These are phyloP conservation scores for Polypedilum vanderplanki DNA, from an alignment of 1,140 invertebrate species.

Conservation along the genomic window DNA sequence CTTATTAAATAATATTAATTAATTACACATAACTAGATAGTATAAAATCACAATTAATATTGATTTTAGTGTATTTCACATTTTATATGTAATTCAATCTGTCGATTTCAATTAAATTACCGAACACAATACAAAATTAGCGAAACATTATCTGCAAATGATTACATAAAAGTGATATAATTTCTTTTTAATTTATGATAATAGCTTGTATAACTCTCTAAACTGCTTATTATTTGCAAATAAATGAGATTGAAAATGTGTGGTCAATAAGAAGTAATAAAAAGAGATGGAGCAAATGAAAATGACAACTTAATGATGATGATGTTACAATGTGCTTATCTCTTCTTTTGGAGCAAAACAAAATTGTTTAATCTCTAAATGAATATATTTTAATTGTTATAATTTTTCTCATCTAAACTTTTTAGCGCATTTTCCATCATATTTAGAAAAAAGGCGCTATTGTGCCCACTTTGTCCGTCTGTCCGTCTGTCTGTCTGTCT, in stretches of 20 bases:
- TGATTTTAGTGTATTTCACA: not conserved
- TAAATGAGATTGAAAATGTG: constrained; percentile 7
- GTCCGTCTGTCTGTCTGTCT: too few species aligned
- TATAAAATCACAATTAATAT: too few species aligned
- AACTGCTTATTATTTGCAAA: not conserved
- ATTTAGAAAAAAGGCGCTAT: too few species aligned
- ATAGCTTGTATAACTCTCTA: not conserved
- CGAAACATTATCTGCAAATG: not conserved
- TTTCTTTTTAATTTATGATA: constrained; percentile 8
- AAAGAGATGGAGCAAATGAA: not conserved
- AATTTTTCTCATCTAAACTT: not conserved
- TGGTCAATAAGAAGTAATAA: not conserved
- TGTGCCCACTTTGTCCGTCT: too few species aligned
- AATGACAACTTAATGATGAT: not conserved
- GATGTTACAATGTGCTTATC: not conserved
- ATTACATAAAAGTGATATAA: not conserved
- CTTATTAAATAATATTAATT: too few species aligned
- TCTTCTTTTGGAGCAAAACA: not conserved
- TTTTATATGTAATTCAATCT: not conserved
- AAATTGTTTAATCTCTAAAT: not conserved
- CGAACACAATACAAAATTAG: not conserved
- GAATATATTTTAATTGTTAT: not conserved
- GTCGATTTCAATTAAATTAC: not conserved
- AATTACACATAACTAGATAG: too few species aligned
- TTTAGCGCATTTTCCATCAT: too few species aligned